Evolutionary conservation across 2,888 invertebrate genomes (phyloP), one percentile per base, ranked within the genome.

Genomic region (Yponomeuta cagnagella): DNA sequence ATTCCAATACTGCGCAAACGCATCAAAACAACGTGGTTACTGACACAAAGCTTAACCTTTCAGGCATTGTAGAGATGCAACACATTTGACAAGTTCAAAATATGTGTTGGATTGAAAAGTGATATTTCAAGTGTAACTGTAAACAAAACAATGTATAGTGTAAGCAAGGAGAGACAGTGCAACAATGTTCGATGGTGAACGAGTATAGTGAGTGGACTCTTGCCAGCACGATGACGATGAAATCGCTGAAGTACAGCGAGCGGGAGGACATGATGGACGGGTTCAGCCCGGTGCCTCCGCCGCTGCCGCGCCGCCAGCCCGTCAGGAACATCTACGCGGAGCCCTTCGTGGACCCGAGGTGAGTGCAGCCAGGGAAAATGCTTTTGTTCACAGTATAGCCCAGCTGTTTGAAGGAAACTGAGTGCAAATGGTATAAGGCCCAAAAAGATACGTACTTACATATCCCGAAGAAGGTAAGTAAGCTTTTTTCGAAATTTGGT

Each of bases 271-370:
- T 90, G 88, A 92, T 93, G 92, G 92, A 92, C 77, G 92, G 91
- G 65, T 92, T 92, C 83, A 92, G 93, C 78, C 92, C 94, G 70
- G 93, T 94, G 74, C 93, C 94, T 76, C 94, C 94, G 76, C 94
- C 94, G 74, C 93, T 94, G 76, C 92, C 94, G 74, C 93, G 94
- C 73, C 90, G 94, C 74, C 93, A 94, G 82, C 93, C 92, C 69
- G 93, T 94, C 79, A 88, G 94, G 82, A 94, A 94, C 85, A 94
- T 94, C 85, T 94, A 94, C 79, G 94, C 94, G 64, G 94, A 94
- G 80, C 94, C 94, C 78, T 94, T 94, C 88, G 93, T 93, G 76
- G 94, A 94, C 81, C 93, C 91, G 82, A 92, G 93, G 93, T 93
- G 86, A 91, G 92, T 87, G 43, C 6, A 37, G 12, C 33, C 10